phyloP scores from a whole-genome alignment of 2,113 vertebrate genomes.

The Melanocharis versteri region DNA sequence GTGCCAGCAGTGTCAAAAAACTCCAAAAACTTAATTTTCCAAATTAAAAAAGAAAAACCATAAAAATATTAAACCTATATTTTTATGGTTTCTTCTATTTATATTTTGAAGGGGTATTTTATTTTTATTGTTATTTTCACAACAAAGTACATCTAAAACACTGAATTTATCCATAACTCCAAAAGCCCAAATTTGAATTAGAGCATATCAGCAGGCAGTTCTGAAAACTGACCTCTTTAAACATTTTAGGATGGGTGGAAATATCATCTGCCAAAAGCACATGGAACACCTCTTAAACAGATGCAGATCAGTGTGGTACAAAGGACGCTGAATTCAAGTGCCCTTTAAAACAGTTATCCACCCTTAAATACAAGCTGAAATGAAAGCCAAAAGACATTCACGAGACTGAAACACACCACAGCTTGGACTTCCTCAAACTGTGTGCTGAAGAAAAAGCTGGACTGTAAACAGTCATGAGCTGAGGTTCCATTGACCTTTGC shows the following conservation, averaged over 20 bases:
- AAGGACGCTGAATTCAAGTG: background rate
- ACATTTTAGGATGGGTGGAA: conserved; percentile 50
- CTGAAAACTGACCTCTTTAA: conserved; percentile 37
- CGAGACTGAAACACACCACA: background rate
- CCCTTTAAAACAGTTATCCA: conserved; percentile 27
- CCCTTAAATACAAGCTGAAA: conserved; percentile 24
- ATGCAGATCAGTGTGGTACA: background rate
- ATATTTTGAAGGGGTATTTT: background rate
- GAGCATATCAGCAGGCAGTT: background rate
- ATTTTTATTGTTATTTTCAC: conserved; percentile 15
- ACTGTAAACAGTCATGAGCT: conserved; percentile 34
- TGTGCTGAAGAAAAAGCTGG: background rate
- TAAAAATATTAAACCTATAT: background rate
- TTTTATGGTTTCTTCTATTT: background rate
- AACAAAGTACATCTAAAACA: conserved; percentile 31
- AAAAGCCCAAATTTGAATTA: conserved; percentile 28
- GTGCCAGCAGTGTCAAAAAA: background rate
- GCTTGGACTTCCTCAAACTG: conserved; percentile 26
- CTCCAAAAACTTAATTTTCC: background rate
- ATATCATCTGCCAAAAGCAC: conserved; percentile 33
- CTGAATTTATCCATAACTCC: conserved; percentile 20
- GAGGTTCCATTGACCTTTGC: conserved; percentile 64
- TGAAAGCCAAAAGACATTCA: conserved; percentile 30
- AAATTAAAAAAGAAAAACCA: background rate
- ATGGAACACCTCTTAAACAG: conserved; percentile 40